phyloP scores from a whole-genome alignment of 2,113 vertebrate species.

The Rallus limicola region DNA sequence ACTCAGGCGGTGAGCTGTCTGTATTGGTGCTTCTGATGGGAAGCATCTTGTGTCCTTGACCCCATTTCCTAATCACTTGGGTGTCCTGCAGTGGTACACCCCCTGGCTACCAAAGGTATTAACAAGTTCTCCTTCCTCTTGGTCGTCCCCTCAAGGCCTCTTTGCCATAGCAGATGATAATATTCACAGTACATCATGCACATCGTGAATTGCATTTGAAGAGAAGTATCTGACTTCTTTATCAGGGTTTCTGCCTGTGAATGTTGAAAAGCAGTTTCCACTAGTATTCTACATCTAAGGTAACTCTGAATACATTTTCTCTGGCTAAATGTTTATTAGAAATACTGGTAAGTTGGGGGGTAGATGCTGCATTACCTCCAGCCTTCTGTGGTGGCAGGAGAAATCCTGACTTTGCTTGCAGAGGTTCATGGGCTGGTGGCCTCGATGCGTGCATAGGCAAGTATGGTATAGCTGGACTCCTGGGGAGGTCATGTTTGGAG shows the following conservation, averaged over 20 bases:
- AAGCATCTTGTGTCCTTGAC: background rate
- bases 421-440: background rate
- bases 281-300: background rate
- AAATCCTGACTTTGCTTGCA: background rate
- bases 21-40: background rate
- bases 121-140: background rate
- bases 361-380: accelerated
- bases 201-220: background rate
- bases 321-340: background rate
- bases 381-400: background rate
- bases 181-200: background rate
- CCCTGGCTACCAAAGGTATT: background rate
- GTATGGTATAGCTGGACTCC: background rate
- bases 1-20: background rate
- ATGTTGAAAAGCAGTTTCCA: background rate
- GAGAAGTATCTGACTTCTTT: background rate
- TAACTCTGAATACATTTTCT: background rate
- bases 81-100: background rate
- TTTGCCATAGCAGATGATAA: background rate
- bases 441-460: accelerated
- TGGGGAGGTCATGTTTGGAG: background rate
- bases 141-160: background rate
- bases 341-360: background rate
- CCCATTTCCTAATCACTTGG: background rate
- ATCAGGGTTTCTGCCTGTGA: background rate